Evolutionary conservation across 1,140 invertebrate species (phyloP).

Genomic region (Lucilia cuprina): DNA sequence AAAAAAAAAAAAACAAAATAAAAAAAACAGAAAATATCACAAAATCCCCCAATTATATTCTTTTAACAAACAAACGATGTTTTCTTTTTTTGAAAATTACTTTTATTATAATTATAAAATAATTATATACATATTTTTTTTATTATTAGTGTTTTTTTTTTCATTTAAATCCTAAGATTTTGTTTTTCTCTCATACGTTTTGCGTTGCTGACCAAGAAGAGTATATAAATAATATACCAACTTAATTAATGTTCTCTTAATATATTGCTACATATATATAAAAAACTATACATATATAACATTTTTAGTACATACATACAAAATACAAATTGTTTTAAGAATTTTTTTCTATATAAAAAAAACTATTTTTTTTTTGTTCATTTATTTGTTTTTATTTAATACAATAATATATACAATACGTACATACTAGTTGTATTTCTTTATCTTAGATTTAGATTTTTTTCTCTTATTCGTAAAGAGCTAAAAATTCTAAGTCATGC

Average conservation of each 20-base stretch:
- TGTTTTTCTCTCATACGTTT: not conserved
- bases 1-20: not conserved
- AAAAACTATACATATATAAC: not conserved
- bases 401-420: not conserved
- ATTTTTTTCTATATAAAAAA: not conserved
- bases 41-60: not conserved
- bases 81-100: not conserved
- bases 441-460: not conserved
- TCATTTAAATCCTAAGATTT: not conserved
- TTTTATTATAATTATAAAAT: not conserved
- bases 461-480: too few species aligned
- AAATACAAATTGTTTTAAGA: not conserved
- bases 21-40: not conserved
- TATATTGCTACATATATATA: not conserved
- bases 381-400: not conserved
- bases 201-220: constrained; percentile 9
- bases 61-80: not conserved
- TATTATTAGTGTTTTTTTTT: not conserved
- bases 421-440: not conserved
- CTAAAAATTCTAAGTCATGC: too few species aligned
- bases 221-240: not conserved
- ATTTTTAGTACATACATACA: not conserved
- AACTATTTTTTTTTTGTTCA: not conserved
- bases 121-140: not conserved
- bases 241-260: not conserved